Conservation (phyloP, 2,888 invertebrate genomes). For the Drosophila dives region DNA sequence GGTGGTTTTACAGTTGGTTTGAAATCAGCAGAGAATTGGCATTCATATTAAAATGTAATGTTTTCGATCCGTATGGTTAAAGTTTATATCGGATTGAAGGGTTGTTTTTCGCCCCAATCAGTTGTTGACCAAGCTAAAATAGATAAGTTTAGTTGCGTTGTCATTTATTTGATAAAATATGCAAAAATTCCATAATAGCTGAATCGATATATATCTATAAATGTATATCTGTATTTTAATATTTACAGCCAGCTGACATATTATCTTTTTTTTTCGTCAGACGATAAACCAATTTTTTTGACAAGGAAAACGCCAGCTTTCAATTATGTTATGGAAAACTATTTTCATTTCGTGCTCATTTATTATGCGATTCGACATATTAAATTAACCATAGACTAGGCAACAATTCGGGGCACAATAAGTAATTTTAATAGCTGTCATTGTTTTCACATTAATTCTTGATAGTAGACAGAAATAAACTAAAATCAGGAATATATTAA, state of each 20-base stretch:
- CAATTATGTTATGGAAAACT: background rate
- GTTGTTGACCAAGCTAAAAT: background rate
- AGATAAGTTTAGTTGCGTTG: background rate
- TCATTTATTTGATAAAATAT: background rate
- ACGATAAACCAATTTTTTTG: background rate
- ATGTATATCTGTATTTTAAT: background rate
- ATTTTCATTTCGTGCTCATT: slow-evolving; percentile 1
- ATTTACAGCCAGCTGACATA: background rate
- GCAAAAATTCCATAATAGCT: no score
- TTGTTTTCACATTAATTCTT: no score
- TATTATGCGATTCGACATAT: background rate
- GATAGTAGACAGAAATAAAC: background rate
- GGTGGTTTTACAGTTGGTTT: background rate
- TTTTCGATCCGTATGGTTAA: no score
- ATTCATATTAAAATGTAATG: background rate
- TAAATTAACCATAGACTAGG: background rate
- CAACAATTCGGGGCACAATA: background rate
- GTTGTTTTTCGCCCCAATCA: background rate
- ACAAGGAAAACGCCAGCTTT: background rate
- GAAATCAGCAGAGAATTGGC: background rate
- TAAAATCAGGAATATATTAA: background rate
- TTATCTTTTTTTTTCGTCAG: background rate
- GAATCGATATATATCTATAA: no score
- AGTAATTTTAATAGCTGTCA: background rate
- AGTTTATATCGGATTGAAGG: background rate